phyloP scores from a whole-genome alignment of 2,113 vertebrate species.

The Platanista minor region DNA sequence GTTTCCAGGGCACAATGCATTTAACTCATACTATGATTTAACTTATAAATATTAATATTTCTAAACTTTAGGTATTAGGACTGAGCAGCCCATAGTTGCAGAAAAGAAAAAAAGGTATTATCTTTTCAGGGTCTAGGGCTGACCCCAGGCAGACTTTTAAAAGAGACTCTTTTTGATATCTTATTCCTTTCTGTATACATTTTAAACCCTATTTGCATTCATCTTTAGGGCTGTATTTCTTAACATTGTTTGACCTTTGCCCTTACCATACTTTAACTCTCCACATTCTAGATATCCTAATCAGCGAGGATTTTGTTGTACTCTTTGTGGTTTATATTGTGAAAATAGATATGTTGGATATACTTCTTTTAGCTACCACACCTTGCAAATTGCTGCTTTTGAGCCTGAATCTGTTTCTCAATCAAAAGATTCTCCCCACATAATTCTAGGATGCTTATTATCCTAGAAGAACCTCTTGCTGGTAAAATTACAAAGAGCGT shows the following conservation, averaged over 20 bases:
- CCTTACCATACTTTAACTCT: background rate
- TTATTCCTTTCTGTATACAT: background rate
- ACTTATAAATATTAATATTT: conserved; percentile 24
- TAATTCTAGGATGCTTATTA: background rate
- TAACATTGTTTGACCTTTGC: background rate
- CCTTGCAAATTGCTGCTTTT: conserved; percentile 15
- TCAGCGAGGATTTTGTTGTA: background rate
- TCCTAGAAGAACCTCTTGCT: background rate
- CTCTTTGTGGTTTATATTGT: conserved; percentile 6
- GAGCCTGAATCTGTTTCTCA: background rate
- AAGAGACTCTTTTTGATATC: background rate
- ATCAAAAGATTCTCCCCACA: background rate
- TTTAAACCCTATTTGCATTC: conserved; percentile 21
- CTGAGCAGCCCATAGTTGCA: background rate
- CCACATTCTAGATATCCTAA: background rate
- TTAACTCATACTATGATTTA: conserved; percentile 8
- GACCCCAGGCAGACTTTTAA: background rate
- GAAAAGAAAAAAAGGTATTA: background rate
- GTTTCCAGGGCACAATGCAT: background rate
- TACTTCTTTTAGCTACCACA: background rate
- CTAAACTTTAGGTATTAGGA: background rate
- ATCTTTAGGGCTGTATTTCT: background rate
- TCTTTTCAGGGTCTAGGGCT: background rate
- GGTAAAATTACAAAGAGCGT: background rate
- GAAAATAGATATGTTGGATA: background rate